Conservation (phyloP, 2,113 vertebrate species). For the Lophochroa leadbeateri region DNA sequence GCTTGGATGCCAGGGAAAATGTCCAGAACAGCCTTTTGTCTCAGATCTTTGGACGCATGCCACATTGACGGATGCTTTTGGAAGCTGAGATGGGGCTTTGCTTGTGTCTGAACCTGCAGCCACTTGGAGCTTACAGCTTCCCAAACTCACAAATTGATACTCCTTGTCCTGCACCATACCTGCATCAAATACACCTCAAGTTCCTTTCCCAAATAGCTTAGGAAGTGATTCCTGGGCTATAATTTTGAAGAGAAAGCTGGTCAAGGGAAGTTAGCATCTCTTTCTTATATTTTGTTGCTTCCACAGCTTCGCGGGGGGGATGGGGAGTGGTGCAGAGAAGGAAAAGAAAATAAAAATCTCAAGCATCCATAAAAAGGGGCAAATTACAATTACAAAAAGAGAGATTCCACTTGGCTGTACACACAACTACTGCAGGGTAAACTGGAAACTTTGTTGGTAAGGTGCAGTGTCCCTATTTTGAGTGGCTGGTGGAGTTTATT, state of each 20-base stretch:
- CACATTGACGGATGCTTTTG: not conserved
- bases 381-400: not conserved
- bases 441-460: not conserved
- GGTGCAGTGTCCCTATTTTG: not conserved
- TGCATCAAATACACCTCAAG: not conserved
- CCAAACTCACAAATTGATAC: not conserved
- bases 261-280: not conserved
- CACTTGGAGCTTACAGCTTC: not conserved
- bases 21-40: conserved; percentile 16
- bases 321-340: no score
- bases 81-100: conserved; percentile 13
- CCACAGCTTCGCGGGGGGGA: not conserved
- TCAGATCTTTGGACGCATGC: not conserved
- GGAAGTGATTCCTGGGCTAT: not conserved
- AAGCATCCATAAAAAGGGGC: not conserved
- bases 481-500: not conserved
- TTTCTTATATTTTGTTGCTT: not conserved
- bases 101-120: conserved; percentile 12
- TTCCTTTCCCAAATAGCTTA: not conserved
- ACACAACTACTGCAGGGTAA: not conserved
- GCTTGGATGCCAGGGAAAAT: not conserved
- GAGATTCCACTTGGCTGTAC: not conserved
- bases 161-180: not conserved
- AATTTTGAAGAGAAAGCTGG: not conserved
- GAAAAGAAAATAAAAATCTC: not conserved